Base-by-base conservation (phyloP, 1,140 invertebrate genomes). In the Helicoverpa armigera region DNA sequence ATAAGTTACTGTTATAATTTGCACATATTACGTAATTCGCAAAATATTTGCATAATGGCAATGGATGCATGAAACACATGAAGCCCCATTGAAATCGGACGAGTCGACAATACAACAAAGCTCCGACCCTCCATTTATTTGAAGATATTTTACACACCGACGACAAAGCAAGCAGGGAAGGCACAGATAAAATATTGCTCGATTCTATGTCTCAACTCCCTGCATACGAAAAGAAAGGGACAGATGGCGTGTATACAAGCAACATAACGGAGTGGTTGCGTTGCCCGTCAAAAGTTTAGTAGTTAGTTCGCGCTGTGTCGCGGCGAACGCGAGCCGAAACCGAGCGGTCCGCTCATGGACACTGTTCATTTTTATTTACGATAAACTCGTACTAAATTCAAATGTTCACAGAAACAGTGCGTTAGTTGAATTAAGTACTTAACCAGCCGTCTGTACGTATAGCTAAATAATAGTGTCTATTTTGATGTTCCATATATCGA, bases 71-170 rank as follows among this genome's bases (percentile, higher is more conserved):
- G 3, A 35, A 35, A 35, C 7, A 35, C 35, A 35, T 5, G 35
- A 35, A 5, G 35, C 7, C 35, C 35, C 35, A 35, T 35, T 35
- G 35, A 35, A 35, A 35, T 35, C 35, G 35, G 7, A 89, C 90
- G 87, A 77, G 86, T 90, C 87, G 87, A 92, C 88, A 91, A 93
- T 92, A 92, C 58, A 86, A 91, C 89, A 89, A 92, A 92, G 88
- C 88, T 87, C 85, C 85, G 85, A 76, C 72, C 72, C 76, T 75
- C 54, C 53, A 75, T 79, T 81, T 78, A 60, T 35, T 35, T 75
- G 74, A 77, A 61, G 53, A 79, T 74, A 70, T 78, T 67, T 72
- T 82, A 83, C 86, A 86, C 85, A 89, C 86, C 88, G 81, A 76
- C 88, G 81, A 76, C 35, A 35, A 35, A 35, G 35, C 35, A 35